phyloP scores from a whole-genome alignment of 2,888 invertebrate genomes.

The Anticlea derivata region DNA sequence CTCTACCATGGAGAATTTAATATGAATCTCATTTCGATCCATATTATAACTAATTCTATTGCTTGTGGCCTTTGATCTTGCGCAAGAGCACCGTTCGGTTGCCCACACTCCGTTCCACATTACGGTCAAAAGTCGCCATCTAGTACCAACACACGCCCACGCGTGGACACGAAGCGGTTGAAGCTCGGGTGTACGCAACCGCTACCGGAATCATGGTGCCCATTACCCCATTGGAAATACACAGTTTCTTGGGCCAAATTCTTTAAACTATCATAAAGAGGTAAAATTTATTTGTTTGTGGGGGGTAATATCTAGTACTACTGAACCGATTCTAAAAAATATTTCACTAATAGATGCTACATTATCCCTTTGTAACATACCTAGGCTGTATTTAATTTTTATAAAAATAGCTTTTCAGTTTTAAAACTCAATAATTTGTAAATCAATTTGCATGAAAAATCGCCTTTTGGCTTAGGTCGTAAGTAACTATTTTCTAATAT shows the following conservation, averaged over 20 bases:
- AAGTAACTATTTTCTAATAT: no score
- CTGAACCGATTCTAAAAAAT: no score
- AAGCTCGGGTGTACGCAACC: conserved; percentile 18
- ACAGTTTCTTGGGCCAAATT: conserved; percentile 22
- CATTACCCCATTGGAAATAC: conserved; percentile 24
- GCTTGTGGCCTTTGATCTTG: conserved; percentile 35
- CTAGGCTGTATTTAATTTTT: no score
- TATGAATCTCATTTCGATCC: conserved; percentile 23
- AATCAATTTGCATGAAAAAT: no score
- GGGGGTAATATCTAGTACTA: no score
- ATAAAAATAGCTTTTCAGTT: no score
- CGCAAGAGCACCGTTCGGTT: conserved; percentile 41
- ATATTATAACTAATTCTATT: conserved; percentile 26
- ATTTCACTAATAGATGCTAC: no score
- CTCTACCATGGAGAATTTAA: conserved; percentile 28
- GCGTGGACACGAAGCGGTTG: conserved; percentile 19
- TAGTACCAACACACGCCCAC: conserved; percentile 44
- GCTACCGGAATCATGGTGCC: conserved; percentile 20
- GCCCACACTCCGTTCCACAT: conserved; percentile 43
- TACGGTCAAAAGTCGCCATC: conserved; percentile 49
- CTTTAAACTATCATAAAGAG: no score
- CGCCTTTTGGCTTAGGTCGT: no score
- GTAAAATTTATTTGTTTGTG: no score
- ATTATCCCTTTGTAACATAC: no score
- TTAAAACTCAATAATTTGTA: no score